A percentile compares a stretch with the other conserved stretches of the same genome.
Conservation (phyloP, 2,113 vertebrate species). For the Oplegnathus fasciatus region DNA sequence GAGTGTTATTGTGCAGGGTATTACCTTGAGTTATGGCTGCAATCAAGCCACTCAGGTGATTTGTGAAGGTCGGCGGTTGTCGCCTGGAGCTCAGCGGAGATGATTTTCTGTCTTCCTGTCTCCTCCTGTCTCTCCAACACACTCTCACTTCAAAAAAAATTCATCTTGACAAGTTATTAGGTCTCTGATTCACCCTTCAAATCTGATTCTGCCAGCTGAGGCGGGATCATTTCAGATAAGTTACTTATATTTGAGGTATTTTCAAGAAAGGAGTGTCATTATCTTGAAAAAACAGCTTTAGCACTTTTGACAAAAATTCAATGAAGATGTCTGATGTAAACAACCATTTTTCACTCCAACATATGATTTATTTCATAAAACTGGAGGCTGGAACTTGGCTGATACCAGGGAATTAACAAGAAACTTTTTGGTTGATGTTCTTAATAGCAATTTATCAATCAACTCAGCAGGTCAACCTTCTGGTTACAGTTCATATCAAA, state of each 20-base stretch:
- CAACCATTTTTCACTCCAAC: too few relatives aligned
- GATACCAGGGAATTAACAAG: too few relatives aligned
- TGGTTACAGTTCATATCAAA: too few relatives aligned
- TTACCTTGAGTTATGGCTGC: constrained; percentile 52
- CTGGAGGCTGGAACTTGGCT: too few relatives aligned
- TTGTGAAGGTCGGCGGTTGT: constrained; percentile 32
- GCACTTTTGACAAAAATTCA: neutral
- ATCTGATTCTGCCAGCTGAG: neutral
- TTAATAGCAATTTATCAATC: too few relatives aligned
- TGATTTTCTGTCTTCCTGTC: constrained; percentile 22
- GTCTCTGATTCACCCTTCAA: neutral
- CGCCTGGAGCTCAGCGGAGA: constrained; percentile 15
- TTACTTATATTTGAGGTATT: neutral
- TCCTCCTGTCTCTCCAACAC: neutral
- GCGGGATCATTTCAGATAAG: neutral
- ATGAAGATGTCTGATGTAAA: too few relatives aligned
- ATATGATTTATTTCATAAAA: too few relatives aligned
- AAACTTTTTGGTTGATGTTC: too few relatives aligned
- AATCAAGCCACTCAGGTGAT: constrained; percentile 28
- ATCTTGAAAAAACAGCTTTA: too few relatives aligned
- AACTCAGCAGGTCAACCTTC: too few relatives aligned
- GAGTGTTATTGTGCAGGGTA: neutral
- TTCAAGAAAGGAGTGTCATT: neutral
- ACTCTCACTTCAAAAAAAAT: neutral
- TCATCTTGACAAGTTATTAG: neutral